Evolutionary conservation across 1,140 invertebrate species (phyloP).

Genomic region (Brachionus plicatilis): DNA sequence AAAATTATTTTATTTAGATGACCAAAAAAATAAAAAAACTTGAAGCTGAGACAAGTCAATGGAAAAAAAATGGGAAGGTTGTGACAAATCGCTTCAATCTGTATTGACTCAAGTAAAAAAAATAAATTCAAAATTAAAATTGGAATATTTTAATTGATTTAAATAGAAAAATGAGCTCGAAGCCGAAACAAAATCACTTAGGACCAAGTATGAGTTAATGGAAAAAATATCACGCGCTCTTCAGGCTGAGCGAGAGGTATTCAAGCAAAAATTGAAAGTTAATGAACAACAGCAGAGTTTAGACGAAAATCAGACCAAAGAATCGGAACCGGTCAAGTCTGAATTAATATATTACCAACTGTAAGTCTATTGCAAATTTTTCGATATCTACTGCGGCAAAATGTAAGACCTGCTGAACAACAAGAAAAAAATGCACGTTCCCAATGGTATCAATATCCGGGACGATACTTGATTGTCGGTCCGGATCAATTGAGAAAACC

Average conservation of each 20-base stretch:
- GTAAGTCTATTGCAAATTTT: too few species aligned
- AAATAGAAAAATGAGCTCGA: slow-evolving; percentile 66
- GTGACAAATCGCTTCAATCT: slow-evolving; percentile 68
- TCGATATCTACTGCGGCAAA: too few species aligned
- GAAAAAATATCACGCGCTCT: slow-evolving; percentile 76
- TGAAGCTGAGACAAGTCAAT: slow-evolving; percentile 73
- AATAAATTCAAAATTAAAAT: not conserved
- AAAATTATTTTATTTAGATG: slow-evolving; percentile 64
- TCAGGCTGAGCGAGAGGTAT: slow-evolving; percentile 58
- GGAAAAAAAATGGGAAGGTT: slow-evolving; percentile 76
- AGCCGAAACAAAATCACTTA: slow-evolving; percentile 61
- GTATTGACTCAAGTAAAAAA: slow-evolving; percentile 65
- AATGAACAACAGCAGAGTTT: not conserved
- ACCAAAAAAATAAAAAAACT: slow-evolving; percentile 75
- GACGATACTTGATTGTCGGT: too few species aligned
- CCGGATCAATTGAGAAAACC: too few species aligned
- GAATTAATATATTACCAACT: too few species aligned
- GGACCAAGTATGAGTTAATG: slow-evolving; percentile 67
- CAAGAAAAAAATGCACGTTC: too few species aligned
- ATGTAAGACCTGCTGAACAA: too few species aligned
- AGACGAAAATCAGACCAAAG: not conserved
- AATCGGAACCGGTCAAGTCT: not conserved
- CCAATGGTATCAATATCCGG: too few species aligned
- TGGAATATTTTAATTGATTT: not conserved
- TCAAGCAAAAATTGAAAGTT: not conserved